A percentile compares a stretch with the other conserved stretches of the same genome.
phyloP scores from a whole-genome alignment of 2,888 invertebrate genomes.

The Plagiodera versicolora region DNA sequence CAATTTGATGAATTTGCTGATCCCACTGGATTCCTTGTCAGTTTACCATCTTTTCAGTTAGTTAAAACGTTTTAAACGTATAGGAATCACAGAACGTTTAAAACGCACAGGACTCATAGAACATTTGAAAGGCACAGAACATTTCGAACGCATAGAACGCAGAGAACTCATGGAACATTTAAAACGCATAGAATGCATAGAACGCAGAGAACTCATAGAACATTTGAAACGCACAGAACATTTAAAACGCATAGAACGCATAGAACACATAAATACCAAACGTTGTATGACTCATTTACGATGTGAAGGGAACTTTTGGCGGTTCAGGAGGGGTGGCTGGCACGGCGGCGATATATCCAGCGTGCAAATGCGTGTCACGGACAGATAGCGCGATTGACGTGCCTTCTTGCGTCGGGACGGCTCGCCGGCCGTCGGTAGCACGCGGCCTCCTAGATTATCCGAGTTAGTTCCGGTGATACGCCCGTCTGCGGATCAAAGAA shows the following conservation, averaged over 20 bases:
- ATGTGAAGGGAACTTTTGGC: not conserved
- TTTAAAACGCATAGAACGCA: not conserved
- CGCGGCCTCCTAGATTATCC: constrained; percentile 31
- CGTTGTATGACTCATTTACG: not conserved
- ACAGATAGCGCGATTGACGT: constrained; percentile 46
- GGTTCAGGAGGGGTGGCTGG: constrained; percentile 27
- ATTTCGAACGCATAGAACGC: not conserved
- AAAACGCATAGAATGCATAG: not conserved
- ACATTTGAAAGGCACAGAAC: not conserved
- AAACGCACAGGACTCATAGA: not conserved
- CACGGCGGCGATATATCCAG: constrained; percentile 35
- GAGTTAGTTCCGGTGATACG: constrained; percentile 25
- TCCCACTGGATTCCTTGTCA: no score
- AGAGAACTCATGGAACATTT: not conserved
- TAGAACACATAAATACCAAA: not conserved
- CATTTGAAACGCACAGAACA: not conserved
- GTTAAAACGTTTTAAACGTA: not conserved
- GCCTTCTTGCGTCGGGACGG: constrained; percentile 27
- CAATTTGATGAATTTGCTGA: no score
- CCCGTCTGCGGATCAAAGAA: not conserved
- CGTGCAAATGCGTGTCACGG: constrained; percentile 45
- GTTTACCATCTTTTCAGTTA: no score
- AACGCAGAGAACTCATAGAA: not conserved
- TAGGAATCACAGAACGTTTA: not conserved
- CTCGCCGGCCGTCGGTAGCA: constrained; percentile 18